Evolutionary conservation across 2,888 invertebrate species (phyloP), one percentile per base, ranked within the genome.

Genomic region (Drosophila affinis): DNA sequence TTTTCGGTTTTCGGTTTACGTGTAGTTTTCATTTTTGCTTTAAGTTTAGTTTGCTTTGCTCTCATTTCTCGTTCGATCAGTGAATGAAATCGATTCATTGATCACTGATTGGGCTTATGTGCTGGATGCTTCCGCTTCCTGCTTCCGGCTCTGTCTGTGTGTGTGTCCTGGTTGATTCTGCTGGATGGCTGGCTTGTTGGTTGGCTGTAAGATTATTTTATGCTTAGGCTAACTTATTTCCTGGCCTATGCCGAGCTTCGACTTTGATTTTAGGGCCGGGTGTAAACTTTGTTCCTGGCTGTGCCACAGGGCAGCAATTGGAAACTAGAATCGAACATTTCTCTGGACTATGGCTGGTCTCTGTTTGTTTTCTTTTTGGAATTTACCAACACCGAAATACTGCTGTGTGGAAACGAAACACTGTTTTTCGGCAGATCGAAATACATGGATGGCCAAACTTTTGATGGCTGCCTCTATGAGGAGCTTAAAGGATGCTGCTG

Each of bases 251-350:
- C 18, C 39, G 39, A 7, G 39, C 39, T 39, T 7, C n/a, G 39
- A 39, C 39, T n/a, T 7, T 39, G 39, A 7, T 6, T 14, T 39
- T 39, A 6, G 6, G 6, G 55, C 46, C 21, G 21, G 21, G 55
- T 81, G 81, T 87, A 87, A 82, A 81, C 81, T 82, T 85, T 81
- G 87, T 24, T 24, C 81, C 71, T 78, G 59, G 62, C 59, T 47
- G n/a, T 5, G n/a, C 39, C 39, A 39, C 77, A 62, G 45, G 53
- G 58, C 77, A 72, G 62, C 75, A 78, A 46, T 46, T 21, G 51
- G 51, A 56, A 76, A 52, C 49, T 70, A 75, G 54, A 17, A 67
- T 51, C 55, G 57, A 79, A 81, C 59, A 68, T 32, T 62, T 75
- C 60, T 52, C 67, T 75, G 76, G 90, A 78, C 89, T 89, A 89